Conservation (phyloP, 2,888 invertebrate species). For the Brachylomia viminalis region DNA sequence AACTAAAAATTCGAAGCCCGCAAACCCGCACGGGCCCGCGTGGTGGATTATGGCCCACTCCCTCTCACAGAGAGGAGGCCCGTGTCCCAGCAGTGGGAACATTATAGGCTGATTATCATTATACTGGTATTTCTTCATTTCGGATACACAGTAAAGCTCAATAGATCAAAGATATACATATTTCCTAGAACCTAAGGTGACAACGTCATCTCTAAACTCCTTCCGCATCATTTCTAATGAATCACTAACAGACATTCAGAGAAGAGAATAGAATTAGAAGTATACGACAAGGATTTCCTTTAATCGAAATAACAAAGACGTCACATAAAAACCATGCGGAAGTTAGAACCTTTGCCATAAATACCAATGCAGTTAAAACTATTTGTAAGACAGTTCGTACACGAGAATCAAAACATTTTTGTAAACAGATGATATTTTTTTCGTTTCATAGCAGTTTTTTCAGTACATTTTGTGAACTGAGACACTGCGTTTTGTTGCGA, state of each 20-base stretch:
- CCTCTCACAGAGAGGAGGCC: neutral
- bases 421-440: conserved; percentile 5
- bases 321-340: conserved; percentile 42
- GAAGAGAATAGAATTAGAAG: conserved; percentile 10
- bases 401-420: neutral
- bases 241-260: conserved; percentile 15
- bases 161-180: neutral
- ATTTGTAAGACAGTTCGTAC: neutral
- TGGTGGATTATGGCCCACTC: neutral
- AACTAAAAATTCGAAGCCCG: neutral
- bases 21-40: neutral
- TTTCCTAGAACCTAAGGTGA: neutral
- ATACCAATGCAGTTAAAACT: neutral
- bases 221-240: conserved; percentile 21
- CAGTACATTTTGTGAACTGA: neutral
- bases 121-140: neutral
- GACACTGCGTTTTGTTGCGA: no score
- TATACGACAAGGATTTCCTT: conserved; percentile 45
- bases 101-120: neutral
- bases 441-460: neutral
- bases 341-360: conserved; percentile 18
- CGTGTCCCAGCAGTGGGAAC: neutral
- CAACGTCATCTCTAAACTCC: neutral
- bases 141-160: neutral
- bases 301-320: conserved; percentile 40